Base-by-base conservation (phyloP, 2,797 vertebrate genomes). In the Coluber constrictor region DNA sequence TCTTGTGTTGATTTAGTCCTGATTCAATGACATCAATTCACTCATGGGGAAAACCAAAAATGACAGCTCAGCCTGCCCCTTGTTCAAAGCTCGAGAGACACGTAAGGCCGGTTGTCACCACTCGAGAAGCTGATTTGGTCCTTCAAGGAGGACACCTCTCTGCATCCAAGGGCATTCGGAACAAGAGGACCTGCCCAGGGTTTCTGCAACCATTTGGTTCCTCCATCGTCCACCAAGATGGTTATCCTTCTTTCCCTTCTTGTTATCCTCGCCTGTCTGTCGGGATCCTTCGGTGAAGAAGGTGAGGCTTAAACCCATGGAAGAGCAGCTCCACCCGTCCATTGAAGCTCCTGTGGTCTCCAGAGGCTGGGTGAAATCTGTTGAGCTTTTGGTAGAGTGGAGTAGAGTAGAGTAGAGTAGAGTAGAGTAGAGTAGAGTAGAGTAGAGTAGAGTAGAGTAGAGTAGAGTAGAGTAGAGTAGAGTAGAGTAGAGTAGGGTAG, bases 191-290 rank as follows among this genome's bases (percentile, higher is more conserved):
- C 70, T 37, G 32, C n/a, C 7, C 16, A 20, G 32, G 16, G 66
- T 18, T 32, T 15, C n/a, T 32, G 66, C 2, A 2, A 18, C 15
- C 66, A 32, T n/a, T 2, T n/a, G 32, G 3, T 43, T 43, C 70
- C 16, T 32, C 7, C 32, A 1, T 79, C 3, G 0, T 23, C 70
- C 70, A n/a, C 4, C 37, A 60, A 29, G 32, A 32, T 29, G 74
- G 60, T 5, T 27, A 1, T 11, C 74, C 55, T 12, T 54, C 43
- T 13, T 16, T 51, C 94, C 5, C 89, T 37, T 3, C 92, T 89
- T 3, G 90, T 60, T 88, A 91, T 57, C 95, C 95, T 56, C 23
- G 16, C 95, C 94, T 66, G 88, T 92, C 56, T 93, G 88, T 4
- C 37, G 1, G 70, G 70, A 79, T 79, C 70, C 70, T 43, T 79